Percentiles rank a stretch among this genome's conserved stretches.
These are phyloP conservation scores for Aphelocoma coerulescens DNA, from an alignment of 2,113 vertebrate genomes.

Conservation along the genomic window DNA sequence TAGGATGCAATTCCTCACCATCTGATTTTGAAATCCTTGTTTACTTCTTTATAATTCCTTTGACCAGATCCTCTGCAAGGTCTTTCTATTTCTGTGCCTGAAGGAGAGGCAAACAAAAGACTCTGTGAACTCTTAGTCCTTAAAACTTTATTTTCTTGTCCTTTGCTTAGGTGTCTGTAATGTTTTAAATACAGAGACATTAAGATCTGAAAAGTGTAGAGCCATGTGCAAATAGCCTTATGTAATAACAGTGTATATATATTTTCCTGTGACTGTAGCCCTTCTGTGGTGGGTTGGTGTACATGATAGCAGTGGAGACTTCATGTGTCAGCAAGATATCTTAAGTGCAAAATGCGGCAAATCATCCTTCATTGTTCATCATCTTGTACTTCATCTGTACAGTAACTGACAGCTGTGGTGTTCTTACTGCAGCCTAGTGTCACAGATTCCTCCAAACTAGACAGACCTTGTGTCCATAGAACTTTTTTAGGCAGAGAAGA, in stretches of 20 bases:
- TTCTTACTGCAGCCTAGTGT: background rate
- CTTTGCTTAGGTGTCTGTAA: background rate
- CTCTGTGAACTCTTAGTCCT: background rate
- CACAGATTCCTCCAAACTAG: background rate
- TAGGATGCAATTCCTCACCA: background rate
- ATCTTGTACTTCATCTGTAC: background rate
- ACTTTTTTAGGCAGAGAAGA: background rate
- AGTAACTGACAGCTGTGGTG: background rate
- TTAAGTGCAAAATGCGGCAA: background rate
- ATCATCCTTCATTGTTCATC: slow-evolving; percentile 12
- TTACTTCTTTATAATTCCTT: background rate
- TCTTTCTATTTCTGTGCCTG: background rate
- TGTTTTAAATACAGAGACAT: background rate
- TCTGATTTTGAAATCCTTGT: background rate
- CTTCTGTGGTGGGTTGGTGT: background rate
- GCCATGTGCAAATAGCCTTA: background rate
- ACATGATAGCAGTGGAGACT: background rate
- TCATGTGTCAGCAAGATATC: background rate
- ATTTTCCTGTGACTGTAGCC: background rate
- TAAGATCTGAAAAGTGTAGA: background rate
- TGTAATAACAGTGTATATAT: background rate
- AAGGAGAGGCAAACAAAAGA: background rate
- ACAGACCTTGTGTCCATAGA: background rate
- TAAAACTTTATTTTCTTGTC: background rate
- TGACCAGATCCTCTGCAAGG: background rate